A percentile compares a stretch with the other conserved stretches of the same genome.
These are phyloP conservation scores for Belonocnema kinseyi DNA, from an alignment of 1,140 invertebrate species.

Conservation along the genomic window DNA sequence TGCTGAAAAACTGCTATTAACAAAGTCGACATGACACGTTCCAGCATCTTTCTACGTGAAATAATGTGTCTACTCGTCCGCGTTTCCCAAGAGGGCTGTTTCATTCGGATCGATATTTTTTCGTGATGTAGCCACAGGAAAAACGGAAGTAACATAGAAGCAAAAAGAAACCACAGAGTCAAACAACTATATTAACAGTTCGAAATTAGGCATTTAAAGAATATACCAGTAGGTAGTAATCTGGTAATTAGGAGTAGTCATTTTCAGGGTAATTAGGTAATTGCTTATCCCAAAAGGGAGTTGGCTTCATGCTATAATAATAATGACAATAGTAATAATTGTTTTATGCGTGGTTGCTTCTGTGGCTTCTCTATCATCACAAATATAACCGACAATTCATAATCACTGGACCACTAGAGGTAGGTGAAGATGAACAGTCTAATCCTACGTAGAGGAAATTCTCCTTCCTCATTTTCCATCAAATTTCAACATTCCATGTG, in stretches of 20 bases:
- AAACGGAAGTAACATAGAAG: background rate
- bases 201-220: background rate
- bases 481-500: background rate
- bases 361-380: background rate
- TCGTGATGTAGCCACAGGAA: background rate
- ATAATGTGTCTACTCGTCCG: conserved; percentile 11
- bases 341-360: background rate
- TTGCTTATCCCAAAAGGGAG: background rate
- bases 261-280: conserved; percentile 2
- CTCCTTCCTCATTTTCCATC: background rate
- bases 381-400: conserved; percentile 12
- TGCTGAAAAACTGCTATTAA: background rate
- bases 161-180: conserved; percentile 1
- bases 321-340: too few species aligned
- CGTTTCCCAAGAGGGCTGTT: conserved; percentile 17
- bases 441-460: background rate
- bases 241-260: conserved; percentile 8
- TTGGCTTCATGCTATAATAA: too few species aligned
- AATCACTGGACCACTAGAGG: background rate
- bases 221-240: background rate
- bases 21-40: background rate
- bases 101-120: conserved; percentile 22
- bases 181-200: background rate
- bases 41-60: background rate
- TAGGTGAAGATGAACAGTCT: background rate